Conservation (phyloP, 1,140 invertebrate genomes). For the Panagrolaimus sp. region DNA sequence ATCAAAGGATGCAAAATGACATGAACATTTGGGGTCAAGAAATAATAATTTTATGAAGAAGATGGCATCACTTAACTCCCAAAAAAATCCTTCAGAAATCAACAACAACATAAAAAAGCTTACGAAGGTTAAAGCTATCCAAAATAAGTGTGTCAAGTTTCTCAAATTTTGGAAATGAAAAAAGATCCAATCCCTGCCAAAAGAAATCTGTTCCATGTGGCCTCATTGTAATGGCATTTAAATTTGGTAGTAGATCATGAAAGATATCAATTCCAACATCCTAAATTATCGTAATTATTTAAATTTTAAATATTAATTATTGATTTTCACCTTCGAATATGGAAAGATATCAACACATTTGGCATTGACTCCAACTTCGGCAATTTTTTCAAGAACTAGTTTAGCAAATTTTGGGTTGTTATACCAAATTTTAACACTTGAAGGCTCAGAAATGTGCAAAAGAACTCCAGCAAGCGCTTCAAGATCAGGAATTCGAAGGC, state of each 20-base stretch:
- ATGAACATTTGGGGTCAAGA: too few relatives aligned
- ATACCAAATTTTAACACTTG: constrained; percentile 16
- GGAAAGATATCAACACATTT: constrained; percentile 21
- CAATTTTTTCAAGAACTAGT: neutral
- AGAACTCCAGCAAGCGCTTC: constrained; percentile 2
- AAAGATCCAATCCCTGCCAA: neutral
- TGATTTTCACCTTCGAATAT: constrained; percentile 6
- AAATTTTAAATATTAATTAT: neutral
- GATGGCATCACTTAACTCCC: too few relatives aligned
- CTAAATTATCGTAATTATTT: neutral
- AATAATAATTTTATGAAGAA: too few relatives aligned
- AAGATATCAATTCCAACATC: neutral
- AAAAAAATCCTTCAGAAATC: too few relatives aligned
- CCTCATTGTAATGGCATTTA: constrained; percentile 12
- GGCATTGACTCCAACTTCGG: neutral
- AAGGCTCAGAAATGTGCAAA: neutral
- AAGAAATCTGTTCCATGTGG: constrained; percentile 14
- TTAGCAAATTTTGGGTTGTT: neutral
- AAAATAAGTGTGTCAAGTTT: neutral
- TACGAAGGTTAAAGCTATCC: constrained; percentile 15
- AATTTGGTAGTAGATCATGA: neutral
- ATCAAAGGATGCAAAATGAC: too few relatives aligned
- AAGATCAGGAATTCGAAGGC: neutral
- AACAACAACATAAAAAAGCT: too few relatives aligned
- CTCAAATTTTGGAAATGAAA: neutral